Conservation (phyloP, 92 coral and sea anemone genomes). For the Desmophyllum pertusum region DNA sequence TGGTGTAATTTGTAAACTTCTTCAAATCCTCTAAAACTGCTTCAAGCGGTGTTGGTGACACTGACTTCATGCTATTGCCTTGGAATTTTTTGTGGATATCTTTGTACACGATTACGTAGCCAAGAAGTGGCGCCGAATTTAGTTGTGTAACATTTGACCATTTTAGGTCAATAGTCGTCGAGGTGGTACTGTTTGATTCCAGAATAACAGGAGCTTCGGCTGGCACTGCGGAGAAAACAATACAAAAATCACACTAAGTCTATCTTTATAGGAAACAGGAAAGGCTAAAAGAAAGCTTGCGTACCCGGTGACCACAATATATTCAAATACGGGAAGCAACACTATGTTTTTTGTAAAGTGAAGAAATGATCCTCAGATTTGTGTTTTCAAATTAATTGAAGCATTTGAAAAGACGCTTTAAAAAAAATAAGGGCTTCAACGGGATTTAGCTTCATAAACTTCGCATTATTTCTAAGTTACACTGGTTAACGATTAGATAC, state of each 20-base stretch:
- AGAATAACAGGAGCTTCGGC: constrained; percentile 11
- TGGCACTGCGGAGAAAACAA: constrained; percentile 13
- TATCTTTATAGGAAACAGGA: too few relatives aligned
- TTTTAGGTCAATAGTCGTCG: neutral
- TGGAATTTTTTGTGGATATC: neutral
- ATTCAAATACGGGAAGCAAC: too few relatives aligned
- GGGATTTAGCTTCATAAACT: too few relatives aligned
- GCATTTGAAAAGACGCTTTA: too few relatives aligned
- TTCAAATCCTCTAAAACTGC: constrained; percentile 41
- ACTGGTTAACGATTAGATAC: too few relatives aligned
- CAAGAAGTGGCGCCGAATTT: neutral
- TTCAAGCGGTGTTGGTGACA: neutral
- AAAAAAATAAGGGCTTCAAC: too few relatives aligned
- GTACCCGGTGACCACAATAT: too few relatives aligned
- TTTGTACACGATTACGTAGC: constrained; percentile 24
- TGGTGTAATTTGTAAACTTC: constrained; percentile 51
- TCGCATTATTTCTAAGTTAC: too few relatives aligned
- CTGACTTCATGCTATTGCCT: constrained; percentile 11
- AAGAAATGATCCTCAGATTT: too few relatives aligned
- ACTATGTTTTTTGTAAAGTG: too few relatives aligned
- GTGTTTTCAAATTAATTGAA: too few relatives aligned
- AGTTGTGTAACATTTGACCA: constrained; percentile 14
- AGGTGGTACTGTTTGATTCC: neutral
- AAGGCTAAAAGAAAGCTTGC: too few relatives aligned
- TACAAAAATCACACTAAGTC: neutral